Evolutionary conservation across 2,888 invertebrate species (phyloP).

Genomic region (Xylota segnis): DNA sequence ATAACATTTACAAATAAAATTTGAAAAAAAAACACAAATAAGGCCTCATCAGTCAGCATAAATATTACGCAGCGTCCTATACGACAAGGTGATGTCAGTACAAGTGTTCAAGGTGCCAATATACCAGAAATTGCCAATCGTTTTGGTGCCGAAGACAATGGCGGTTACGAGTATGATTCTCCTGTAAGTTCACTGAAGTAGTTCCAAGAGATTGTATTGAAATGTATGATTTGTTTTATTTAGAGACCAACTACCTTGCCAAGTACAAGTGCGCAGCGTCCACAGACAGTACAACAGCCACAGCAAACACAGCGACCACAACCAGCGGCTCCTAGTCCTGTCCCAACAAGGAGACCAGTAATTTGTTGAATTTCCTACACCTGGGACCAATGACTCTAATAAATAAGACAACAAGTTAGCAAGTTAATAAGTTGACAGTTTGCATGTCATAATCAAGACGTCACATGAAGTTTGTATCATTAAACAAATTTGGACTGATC

Average conservation of each 20-base stretch:
- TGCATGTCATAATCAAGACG: too few species aligned
- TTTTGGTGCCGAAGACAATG: constrained; percentile 41
- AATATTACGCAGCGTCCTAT: constrained; percentile 75
- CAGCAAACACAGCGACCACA: constrained; percentile 26
- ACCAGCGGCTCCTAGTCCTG: constrained; percentile 16
- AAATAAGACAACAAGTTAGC: too few species aligned
- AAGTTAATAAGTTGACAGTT: too few species aligned
- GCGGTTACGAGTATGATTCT: constrained; percentile 52
- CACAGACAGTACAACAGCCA: constrained; percentile 20
- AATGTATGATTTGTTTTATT: neutral
- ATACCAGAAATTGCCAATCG: constrained; percentile 59
- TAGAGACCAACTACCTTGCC: constrained; percentile 48
- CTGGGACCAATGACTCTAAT: too few species aligned
- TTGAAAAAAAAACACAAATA: constrained; percentile 50
- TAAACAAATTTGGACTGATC: too few species aligned
- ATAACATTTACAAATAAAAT: constrained; percentile 32
- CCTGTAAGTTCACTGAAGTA: constrained; percentile 47
- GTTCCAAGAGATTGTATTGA: neutral
- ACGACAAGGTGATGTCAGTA: constrained; percentile 50
- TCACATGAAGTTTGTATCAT: too few species aligned
- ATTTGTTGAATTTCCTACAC: neutral
- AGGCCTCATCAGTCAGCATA: constrained; percentile 75
- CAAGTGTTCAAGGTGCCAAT: constrained; percentile 1
- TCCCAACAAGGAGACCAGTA: constrained; percentile 63
- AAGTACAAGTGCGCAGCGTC: constrained; percentile 15